Evolutionary conservation across 2,797 vertebrate genomes (phyloP), one percentile per base, ranked within the genome.

Genomic region (Eulemur mongoz): DNA sequence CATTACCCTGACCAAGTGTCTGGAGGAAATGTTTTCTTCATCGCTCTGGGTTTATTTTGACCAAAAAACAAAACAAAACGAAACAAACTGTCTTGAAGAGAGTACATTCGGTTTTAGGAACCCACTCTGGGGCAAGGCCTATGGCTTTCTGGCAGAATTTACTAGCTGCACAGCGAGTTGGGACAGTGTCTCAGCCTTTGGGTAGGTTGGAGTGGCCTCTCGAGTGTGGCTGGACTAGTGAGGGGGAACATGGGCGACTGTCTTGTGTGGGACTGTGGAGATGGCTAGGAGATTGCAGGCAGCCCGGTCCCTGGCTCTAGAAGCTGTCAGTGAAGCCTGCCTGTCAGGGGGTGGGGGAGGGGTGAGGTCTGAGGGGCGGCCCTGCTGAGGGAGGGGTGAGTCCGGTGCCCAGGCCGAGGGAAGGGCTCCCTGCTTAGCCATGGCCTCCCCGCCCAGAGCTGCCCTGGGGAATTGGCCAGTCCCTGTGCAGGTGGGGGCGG

Each of bases 1-100:
- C 50, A 2, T 61, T 13, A 32, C 57, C 57, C 89, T 88, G 45
- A 59, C 61, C 25, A 0, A 61, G 50, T 40, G 27, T 50, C 80
- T 94, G 75, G 54, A 67, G 89, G 76, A 95, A 95, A 38, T 83
- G 63, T 54, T 61, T 54, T 90, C 69, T 27, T 78, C 63, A 59
- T 9, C 17, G 8, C 12, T 38, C 17, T 70, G 73, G 80, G 57
- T 59, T 93, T 72, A 43, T 83, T 86, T 75, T 61, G 81, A 52
- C 54, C 88, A 50, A 92, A 22, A 65, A 65, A 4, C 7, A 65
- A n/a, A 65, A 65, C 86, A 18, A 10, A 12, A 25, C 48, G 12
- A 10, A 12, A 25, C 48, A 22, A 65, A 65, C 43, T 7, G 4
- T 63, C 54, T 82, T 90, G 50, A 13, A 54, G 40, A 23, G 85